Base-by-base conservation (phyloP, 2,797 vertebrate genomes). In the Podargus strigoides region DNA sequence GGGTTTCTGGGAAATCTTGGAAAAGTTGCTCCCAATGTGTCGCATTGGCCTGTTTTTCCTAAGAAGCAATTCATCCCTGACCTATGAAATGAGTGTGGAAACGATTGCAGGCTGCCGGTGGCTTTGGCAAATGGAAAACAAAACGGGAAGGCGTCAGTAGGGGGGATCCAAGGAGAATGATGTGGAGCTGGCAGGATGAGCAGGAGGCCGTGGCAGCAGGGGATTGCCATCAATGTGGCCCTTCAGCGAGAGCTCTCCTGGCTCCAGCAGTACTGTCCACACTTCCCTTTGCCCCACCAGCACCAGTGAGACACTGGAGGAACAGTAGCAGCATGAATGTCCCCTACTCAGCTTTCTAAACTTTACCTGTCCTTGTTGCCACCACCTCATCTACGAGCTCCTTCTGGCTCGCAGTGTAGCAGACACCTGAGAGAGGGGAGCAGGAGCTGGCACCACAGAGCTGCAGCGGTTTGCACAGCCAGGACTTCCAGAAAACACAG, bases 291-390 rank as follows among this genome's bases (percentile, higher is more conserved):
- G 87, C 47, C n/a, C 70, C 67, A 9, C 10, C 49, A 41, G 34
- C 47, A 37, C 41, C 60, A 12, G 8, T 0, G 4, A 60, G 79
- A n/a, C 27, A 10, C 0, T 0, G 32, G 30, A 75, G 60, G 36
- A 37, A 39, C 81, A 34, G n/a, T 20, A 75, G n/a, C 70, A 85
- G 27, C 23, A 6, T 0, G 8, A 66, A 30, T 1, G 14, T 34
- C 32, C 70, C 56, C 73, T 64, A 60, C 62, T 55, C 68, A 50
- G 60, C 46, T 91, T 36, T 69, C 44, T 59, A 8, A 47, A 23
- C 23, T n/a, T 63, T 23, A 55, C 66, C 32, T 79, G 56, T 66
- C n/a, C 80, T 30, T 14, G 3, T 1, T 67, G 67, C 53, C 58
- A 6, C 27, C 62, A 15, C 36, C 68, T n/a, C 64, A 32, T 39